Evolutionary conservation across 2,888 invertebrate species (phyloP), one percentile per base, ranked within the genome.

Genomic region (Drosophila algonquin): DNA sequence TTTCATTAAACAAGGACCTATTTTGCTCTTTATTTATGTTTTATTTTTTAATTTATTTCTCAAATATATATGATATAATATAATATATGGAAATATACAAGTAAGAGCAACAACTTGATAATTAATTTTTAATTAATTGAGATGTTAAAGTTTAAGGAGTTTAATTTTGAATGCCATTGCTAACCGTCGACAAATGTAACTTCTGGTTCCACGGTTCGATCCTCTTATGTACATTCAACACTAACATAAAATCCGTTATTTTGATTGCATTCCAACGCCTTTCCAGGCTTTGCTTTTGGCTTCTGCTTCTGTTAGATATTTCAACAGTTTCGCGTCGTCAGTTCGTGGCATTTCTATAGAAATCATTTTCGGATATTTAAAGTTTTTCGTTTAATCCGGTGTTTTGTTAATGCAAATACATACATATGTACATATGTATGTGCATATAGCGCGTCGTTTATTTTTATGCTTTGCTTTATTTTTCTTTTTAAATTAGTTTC

Each of bases 401-500:
- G 46, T 54, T 52, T 57, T 63, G 57, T 60, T 69, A 44, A 60
- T 61, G 14, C n/a, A 32, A 32, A 32, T 32, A n/a, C 14, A 40
- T 78, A 50, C 50, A 30, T 55, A 56, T 63, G 55, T 68, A 44
- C 10, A 10, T 32, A 1, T 24, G 24, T 24, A 24, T 24, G 24
- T 24, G 1, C 5, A 5, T 75, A 57, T 50, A 73, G 63, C 47
- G 45, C 55, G 53, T 27, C 27, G 54, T 8, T 72, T 40, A 40
- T 40, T 40, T 40, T 40, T 40, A 40, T 40, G n/a, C 63, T 64
- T 67, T 63, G 61, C 46, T 57, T 61, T 81, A 79, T 76, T 80
- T 61, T 79, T 51, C 79, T 72, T 87, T 81, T 81, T 62, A 50
- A 85, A 85, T 81, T 80, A 85, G 86, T 85, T 87, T 79, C 54